Evolutionary conservation across 2,113 vertebrate genomes (phyloP).

Genomic region (Bos javanicus): DNA sequence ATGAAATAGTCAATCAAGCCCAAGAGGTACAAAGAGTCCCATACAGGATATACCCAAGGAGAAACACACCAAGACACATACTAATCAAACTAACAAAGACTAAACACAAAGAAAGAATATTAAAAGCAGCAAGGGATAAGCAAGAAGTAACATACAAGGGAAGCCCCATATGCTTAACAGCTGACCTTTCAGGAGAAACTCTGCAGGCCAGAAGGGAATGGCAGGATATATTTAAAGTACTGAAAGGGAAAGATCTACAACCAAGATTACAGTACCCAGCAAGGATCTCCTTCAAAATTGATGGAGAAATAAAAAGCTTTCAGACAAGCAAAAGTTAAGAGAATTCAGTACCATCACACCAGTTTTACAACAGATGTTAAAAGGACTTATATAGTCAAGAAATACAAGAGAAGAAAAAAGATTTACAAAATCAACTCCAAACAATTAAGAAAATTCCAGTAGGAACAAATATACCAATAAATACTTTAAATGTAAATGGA

Average conservation of each 20-base stretch:
- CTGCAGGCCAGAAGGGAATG: background rate
- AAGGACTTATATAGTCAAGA: background rate
- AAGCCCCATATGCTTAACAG: background rate
- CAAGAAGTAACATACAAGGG: background rate
- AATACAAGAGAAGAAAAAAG: background rate
- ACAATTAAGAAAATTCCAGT: background rate
- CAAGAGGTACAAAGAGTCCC: background rate
- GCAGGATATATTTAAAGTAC: background rate
- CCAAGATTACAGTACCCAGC: background rate
- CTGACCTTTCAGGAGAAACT: background rate
- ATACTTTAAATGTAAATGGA: background rate
- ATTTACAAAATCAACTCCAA: background rate
- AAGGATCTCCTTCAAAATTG: background rate
- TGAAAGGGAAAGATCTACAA: background rate
- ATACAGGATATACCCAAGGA: background rate
- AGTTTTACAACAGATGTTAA: background rate
- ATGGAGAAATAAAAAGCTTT: background rate
- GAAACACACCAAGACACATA: background rate
- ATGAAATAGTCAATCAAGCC: background rate
- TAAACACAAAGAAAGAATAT: background rate
- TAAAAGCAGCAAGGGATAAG: background rate
- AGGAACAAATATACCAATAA: background rate
- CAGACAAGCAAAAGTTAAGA: background rate
- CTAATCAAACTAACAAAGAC: background rate
- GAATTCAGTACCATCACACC: background rate